phyloP scores from a whole-genome alignment of 35 echinoderm and acorn worm genomes.

The Amphiura filiformis region DNA sequence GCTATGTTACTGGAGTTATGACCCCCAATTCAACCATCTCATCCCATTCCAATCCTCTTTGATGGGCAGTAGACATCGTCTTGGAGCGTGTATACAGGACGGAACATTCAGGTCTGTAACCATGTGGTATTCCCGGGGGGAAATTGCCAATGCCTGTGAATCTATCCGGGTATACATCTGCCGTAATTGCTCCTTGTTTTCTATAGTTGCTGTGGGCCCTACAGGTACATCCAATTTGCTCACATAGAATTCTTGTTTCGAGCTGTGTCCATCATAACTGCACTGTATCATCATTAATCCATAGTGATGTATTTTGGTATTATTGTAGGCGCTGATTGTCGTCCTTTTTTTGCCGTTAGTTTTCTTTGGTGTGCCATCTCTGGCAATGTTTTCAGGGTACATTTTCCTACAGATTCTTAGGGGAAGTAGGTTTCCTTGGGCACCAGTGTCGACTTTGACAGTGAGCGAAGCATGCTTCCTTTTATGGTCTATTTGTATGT shows the following conservation, averaged over 20 bases:
- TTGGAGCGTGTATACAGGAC: slow-evolving; percentile 39
- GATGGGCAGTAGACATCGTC: slow-evolving; percentile 51
- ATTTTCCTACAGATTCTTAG: slow-evolving; percentile 20
- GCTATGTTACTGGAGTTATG: slow-evolving; percentile 34
- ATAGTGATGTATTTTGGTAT: slow-evolving; percentile 11
- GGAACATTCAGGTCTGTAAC: slow-evolving; percentile 14
- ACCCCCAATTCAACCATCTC: slow-evolving; percentile 46
- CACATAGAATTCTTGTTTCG: not conserved
- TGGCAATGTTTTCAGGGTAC: slow-evolving; percentile 20
- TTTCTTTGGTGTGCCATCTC: not conserved
- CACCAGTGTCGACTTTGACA: slow-evolving; percentile 39
- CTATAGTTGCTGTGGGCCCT: not conserved
- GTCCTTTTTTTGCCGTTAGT: not conserved
- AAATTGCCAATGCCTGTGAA: slow-evolving; percentile 38
- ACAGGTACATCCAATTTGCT: not conserved
- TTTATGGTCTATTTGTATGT: not conserved
- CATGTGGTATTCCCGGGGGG: not conserved
- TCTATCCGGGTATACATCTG: slow-evolving; percentile 22
- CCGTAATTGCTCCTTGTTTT: not conserved
- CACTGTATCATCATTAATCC: not conserved
- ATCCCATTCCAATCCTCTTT: slow-evolving; percentile 30
- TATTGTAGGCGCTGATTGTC: slow-evolving; percentile 30
- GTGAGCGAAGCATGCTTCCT: slow-evolving; percentile 8
- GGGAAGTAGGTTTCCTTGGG: slow-evolving; percentile 23
- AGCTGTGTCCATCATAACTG: slow-evolving; percentile 18